These are phyloP conservation scores for Drosophila longiperda DNA, from an alignment of 2,888 invertebrate species.

Conservation along the genomic window DNA sequence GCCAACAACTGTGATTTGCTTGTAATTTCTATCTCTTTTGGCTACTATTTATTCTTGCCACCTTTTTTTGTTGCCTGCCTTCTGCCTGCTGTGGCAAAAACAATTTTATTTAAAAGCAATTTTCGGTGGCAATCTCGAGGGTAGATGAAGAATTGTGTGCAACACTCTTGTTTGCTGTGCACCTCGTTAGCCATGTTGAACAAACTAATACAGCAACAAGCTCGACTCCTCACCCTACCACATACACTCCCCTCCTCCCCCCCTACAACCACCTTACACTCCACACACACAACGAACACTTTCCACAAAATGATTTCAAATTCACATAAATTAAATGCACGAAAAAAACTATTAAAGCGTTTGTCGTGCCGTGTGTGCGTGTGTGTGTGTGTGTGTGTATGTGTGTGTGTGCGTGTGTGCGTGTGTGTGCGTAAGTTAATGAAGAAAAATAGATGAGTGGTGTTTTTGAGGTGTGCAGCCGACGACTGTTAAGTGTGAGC, in stretches of 20 bases:
- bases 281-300: neutral
- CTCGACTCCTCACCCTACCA: neutral
- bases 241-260: neutral
- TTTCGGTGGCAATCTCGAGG: conserved; percentile 57
- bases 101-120: conserved; percentile 72
- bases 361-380: conserved; percentile 49
- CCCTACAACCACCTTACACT: neutral
- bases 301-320: conserved; percentile 60
- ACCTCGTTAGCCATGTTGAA: conserved; percentile 51
- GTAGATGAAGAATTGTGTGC: conserved; percentile 29
- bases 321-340: conserved; percentile 76
- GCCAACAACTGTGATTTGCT: conserved; percentile 7
- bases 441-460: conserved; percentile 67
- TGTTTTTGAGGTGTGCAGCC: conserved; percentile 44
- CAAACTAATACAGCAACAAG: neutral
- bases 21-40: conserved; percentile 21
- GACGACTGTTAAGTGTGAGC: conserved; percentile 21
- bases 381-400: neutral
- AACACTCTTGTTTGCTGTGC: conserved; percentile 8
- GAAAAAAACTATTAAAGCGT: conserved; percentile 74
- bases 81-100: conserved; percentile 29
- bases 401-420: conserved; percentile 14
- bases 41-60: conserved; percentile 25
- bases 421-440: conserved; percentile 53
- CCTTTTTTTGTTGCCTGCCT: conserved; percentile 5